These are phyloP conservation scores for Pollenia amentaria DNA, from an alignment of 2,888 invertebrate species.

Conservation along the genomic window DNA sequence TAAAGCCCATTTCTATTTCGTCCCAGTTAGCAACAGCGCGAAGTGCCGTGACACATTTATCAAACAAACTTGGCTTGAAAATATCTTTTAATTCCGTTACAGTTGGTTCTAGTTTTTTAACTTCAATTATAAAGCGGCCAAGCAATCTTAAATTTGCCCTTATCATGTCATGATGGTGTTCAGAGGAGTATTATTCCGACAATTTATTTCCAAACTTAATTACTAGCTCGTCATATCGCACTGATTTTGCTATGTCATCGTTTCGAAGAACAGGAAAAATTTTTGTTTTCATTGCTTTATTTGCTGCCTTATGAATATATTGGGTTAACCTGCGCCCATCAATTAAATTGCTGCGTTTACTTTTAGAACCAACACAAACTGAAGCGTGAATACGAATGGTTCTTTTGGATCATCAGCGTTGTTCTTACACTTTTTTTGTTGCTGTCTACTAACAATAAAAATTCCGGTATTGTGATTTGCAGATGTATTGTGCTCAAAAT, in stretches of 20 bases:
- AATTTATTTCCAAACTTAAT: not conserved
- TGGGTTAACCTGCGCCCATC: not conserved
- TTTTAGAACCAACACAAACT: no score
- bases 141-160: not conserved
- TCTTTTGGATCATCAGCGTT: no score
- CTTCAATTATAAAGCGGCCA: conserved; percentile 1
- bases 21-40: no score
- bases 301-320: not conserved
- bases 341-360: no score
- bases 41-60: not conserved
- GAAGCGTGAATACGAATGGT: no score
- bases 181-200: not conserved
- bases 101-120: not conserved
- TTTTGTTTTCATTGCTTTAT: not conserved
- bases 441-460: no score
- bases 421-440: no score
- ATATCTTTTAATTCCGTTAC: conserved; percentile 8
- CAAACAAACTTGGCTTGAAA: not conserved
- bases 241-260: not conserved
- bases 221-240: not conserved
- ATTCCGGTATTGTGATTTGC: no score
- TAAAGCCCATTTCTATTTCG: no score
- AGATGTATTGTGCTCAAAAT: no score
- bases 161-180: conserved; percentile 19
- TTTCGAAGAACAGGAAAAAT: not conserved